Percentiles rank a stretch among this genome's conserved stretches.
Evolutionary conservation across 1,140 invertebrate species (phyloP).

Genomic region (Araneus ventricosus): DNA sequence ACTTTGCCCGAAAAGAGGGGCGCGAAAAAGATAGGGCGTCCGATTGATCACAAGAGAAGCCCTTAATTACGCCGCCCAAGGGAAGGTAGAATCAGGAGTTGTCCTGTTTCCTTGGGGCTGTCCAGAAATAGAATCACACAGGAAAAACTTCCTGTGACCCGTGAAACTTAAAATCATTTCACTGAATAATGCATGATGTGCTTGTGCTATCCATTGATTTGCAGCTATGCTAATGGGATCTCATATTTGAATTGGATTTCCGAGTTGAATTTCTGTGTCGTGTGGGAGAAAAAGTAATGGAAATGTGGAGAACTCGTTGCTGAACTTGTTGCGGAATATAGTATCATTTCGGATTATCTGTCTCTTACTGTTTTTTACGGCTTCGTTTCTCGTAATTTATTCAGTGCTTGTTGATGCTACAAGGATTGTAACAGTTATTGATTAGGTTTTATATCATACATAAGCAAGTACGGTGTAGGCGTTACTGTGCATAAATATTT

Average conservation of each 20-base stretch:
- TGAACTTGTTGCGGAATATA: background rate
- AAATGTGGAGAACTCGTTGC: background rate
- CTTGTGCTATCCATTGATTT: constrained; percentile 3
- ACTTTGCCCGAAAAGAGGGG: background rate
- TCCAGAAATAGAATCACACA: constrained; percentile 2
- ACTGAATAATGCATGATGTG: constrained; percentile 7
- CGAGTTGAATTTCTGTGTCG: background rate
- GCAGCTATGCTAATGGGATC: background rate
- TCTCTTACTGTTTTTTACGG: background rate
- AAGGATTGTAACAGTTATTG: no score
- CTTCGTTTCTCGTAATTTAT: background rate
- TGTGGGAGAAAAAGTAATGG: background rate
- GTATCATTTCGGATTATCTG: no score
- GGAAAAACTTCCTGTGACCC: constrained; percentile 10
- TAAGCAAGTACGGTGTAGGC: no score
- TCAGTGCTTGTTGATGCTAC: background rate
- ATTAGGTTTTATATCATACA: no score
- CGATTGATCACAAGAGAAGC: constrained; percentile 53
- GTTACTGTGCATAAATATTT: no score
- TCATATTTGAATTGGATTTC: constrained; percentile 24
- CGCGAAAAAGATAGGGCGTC: constrained; percentile 48
- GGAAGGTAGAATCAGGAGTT: constrained; percentile 26
- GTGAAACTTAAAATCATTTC: background rate
- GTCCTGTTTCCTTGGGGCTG: constrained; percentile 28
- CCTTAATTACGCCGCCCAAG: constrained; percentile 57